Evolutionary conservation across 92 coral and sea anemone species (phyloP).

Genomic region (Plumapathes pennacea): DNA sequence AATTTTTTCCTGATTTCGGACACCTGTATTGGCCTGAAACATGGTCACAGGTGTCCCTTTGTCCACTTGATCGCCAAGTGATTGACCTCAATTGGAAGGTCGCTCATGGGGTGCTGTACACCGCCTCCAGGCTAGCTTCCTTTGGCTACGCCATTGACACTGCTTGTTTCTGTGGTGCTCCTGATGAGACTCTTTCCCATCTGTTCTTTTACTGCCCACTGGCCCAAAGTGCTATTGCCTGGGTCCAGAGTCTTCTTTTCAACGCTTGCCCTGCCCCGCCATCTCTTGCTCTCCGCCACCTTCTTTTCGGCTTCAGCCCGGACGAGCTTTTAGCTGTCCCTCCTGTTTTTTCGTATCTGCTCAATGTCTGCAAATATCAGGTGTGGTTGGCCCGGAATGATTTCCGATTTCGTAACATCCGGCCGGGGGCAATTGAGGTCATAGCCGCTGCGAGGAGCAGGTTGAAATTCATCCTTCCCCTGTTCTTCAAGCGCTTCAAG

Average conservation of each 20-base stretch:
- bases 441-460: neutral
- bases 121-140: slow-evolving; percentile 1
- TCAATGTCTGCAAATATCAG: slow-evolving; percentile 2
- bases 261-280: neutral
- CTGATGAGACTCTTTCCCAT: neutral
- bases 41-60: slow-evolving; percentile 1
- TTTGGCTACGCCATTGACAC: neutral
- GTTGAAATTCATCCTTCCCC: slow-evolving; percentile 1
- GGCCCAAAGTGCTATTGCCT: neutral
- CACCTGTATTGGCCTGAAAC: slow-evolving; percentile 2
- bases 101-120: slow-evolving; percentile 2
- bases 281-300: neutral
- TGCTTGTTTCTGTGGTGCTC: slow-evolving; percentile 1
- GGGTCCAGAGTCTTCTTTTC: neutral
- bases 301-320: slow-evolving; percentile 15
- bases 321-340: neutral
- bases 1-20: slow-evolving; percentile 7
- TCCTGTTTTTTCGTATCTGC: slow-evolving; percentile 1
- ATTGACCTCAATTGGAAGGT: slow-evolving; percentile 6
- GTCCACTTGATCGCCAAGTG: slow-evolving; percentile 1
- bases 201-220: slow-evolving; percentile 10
- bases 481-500: slow-evolving; percentile 11
- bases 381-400: slow-evolving; percentile 23
- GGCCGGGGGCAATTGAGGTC: slow-evolving; percentile 11
- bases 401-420: slow-evolving; percentile 7